A percentile compares a stretch with the other conserved stretches of the same genome.
These are phyloP conservation scores for Cardinalis cardinalis DNA, from an alignment of 2,113 vertebrate genomes.

Conservation along the genomic window DNA sequence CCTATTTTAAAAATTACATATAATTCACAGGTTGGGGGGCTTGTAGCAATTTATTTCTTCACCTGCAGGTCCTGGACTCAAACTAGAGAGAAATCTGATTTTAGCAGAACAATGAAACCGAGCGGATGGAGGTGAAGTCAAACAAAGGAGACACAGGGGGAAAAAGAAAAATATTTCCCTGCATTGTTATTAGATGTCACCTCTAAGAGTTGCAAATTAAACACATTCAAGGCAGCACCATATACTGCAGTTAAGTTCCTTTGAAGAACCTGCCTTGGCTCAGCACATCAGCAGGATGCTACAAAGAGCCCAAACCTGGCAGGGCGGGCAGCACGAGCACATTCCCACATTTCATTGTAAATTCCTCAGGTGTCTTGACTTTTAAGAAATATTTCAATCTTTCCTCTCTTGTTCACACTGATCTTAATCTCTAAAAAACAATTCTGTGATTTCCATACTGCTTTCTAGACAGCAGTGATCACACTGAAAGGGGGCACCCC, in stretches of 20 bases:
- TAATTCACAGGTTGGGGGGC: neutral
- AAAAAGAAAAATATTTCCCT: neutral
- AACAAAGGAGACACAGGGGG: slow-evolving; percentile 16
- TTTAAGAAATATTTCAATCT: neutral
- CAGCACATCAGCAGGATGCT: neutral
- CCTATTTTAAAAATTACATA: neutral
- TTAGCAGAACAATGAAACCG: neutral
- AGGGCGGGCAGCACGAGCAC: neutral
- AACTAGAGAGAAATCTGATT: neutral
- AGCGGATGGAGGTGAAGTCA: neutral
- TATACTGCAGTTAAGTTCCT: neutral
- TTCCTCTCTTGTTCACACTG: neutral
- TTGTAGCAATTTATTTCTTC: slow-evolving; percentile 19
- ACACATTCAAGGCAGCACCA: neutral
- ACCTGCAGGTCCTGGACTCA: neutral
- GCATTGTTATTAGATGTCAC: slow-evolving; percentile 5
- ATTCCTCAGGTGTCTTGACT: neutral
- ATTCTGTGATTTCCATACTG: neutral
- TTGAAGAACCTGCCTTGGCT: neutral
- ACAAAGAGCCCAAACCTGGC: neutral
- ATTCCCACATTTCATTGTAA: neutral
- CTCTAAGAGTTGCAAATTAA: slow-evolving; percentile 11
- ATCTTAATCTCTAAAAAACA: neutral
- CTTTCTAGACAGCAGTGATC: neutral
- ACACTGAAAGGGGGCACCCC: neutral